Conservation (phyloP, 1,140 invertebrate genomes). For the Zaprionus davidi region DNA sequence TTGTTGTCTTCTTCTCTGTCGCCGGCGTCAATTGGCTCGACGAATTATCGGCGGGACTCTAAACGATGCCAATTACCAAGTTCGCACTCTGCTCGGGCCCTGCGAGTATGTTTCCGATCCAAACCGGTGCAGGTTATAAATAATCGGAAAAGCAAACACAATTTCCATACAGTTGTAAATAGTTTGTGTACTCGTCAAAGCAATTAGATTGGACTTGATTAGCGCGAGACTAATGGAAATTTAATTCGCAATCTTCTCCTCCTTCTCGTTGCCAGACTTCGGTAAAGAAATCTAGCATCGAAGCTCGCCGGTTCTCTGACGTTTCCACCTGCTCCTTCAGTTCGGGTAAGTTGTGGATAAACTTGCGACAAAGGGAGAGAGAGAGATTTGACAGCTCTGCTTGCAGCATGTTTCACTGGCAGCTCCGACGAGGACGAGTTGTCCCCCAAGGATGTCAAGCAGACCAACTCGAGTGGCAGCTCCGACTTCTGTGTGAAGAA, state of each 20-base stretch:
- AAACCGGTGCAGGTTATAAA: slow-evolving; percentile 28
- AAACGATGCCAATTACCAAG: slow-evolving; percentile 64
- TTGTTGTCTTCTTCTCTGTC: slow-evolving; percentile 16
- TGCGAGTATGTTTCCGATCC: slow-evolving; percentile 20
- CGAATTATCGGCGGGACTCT: slow-evolving; percentile 65
- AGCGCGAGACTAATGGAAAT: not conserved
- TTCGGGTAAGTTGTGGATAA: slow-evolving; percentile 87
- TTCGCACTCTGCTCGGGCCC: slow-evolving; percentile 21
- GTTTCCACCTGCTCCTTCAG: slow-evolving; percentile 97
- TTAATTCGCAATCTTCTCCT: not conserved
- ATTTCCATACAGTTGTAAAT: slow-evolving; percentile 6
- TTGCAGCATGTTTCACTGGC: slow-evolving; percentile 92
- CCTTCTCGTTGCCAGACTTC: slow-evolving; percentile 44
- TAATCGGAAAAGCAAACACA: slow-evolving; percentile 18
- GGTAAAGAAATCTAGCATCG: slow-evolving; percentile 85
- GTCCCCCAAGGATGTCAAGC: slow-evolving; percentile 92
- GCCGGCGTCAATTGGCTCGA: slow-evolving; percentile 52
- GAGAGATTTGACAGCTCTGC: not conserved
- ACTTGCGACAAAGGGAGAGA: not conserved
- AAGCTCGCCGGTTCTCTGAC: slow-evolving; percentile 93
- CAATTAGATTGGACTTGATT: not conserved
- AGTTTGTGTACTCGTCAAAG: slow-evolving; percentile 3
- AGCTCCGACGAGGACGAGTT: slow-evolving; percentile 89
- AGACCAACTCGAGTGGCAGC: slow-evolving; percentile 91
- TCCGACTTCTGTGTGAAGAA: slow-evolving; percentile 95